phyloP scores from a whole-genome alignment of 2,113 vertebrate genomes.

The Menura novaehollandiae region DNA sequence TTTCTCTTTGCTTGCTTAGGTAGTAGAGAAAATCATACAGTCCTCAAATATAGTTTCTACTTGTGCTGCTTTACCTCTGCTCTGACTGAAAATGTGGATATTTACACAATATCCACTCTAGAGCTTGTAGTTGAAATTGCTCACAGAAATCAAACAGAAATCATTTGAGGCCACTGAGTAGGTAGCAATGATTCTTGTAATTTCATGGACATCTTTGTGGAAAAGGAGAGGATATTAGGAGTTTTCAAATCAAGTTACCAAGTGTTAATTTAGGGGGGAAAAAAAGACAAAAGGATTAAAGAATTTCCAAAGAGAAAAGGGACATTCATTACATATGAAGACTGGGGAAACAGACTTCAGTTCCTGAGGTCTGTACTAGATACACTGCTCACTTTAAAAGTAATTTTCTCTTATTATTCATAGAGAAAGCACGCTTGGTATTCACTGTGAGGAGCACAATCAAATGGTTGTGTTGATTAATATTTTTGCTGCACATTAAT shows the following conservation, averaged over 20 bases:
- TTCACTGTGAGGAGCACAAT: not conserved
- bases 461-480: not conserved
- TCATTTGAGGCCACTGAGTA: not conserved
- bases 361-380: not conserved
- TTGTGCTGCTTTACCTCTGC: not conserved
- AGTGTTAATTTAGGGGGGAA: fast-evolving
- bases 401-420: not conserved
- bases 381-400: not conserved
- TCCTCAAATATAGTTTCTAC: not conserved
- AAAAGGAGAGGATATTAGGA: not conserved
- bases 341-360: not conserved
- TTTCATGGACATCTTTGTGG: not conserved
- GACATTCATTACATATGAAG: not conserved
- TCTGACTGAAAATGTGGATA: not conserved
- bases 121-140: not conserved
- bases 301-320: not conserved
- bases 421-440: not conserved
- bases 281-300: not conserved
- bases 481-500: not conserved
- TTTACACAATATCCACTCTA: not conserved
- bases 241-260: not conserved
- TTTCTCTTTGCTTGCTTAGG: not conserved
- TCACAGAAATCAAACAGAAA: not conserved
- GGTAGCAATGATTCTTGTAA: not conserved
- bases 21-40: not conserved